These are phyloP conservation scores for Stictonetta naevosa DNA, from an alignment of 2,113 vertebrate species.

Conservation along the genomic window DNA sequence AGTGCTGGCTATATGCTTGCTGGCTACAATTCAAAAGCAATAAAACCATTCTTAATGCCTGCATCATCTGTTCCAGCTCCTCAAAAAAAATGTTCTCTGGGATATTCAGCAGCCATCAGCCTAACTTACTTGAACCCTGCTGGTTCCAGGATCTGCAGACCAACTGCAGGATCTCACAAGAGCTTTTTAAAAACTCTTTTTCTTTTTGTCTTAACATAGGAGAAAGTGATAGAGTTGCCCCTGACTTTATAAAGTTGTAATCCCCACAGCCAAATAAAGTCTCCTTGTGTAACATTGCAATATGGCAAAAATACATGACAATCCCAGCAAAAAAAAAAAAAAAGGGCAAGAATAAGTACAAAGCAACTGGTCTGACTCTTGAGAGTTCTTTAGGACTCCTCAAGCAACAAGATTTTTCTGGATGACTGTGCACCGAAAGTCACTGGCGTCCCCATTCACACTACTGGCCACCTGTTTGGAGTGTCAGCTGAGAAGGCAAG, in stretches of 20 bases:
- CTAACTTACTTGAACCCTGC: not conserved
- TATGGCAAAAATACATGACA: not conserved
- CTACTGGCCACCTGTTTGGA: no score
- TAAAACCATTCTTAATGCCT: slow-evolving; percentile 2
- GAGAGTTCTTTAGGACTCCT: not conserved
- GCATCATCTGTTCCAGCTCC: not conserved
- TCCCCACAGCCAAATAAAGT: not conserved
- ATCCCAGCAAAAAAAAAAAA: not conserved
- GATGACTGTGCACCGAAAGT: not conserved
- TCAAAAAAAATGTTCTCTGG: not conserved
- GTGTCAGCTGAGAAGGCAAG: not conserved
- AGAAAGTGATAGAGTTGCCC: not conserved
- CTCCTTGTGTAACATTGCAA: not conserved
- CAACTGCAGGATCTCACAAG: not conserved
- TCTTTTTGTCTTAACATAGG: not conserved
- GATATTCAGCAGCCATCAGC: not conserved
- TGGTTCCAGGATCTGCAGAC: not conserved
- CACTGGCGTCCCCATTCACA: not conserved
- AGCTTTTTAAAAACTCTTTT: not conserved
- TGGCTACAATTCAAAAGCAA: slow-evolving; percentile 2
- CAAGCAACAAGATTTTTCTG: not conserved
- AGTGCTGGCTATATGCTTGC: not conserved
- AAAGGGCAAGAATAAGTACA: not conserved
- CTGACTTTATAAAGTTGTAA: not conserved
- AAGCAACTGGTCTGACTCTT: not conserved